Evolutionary conservation across 2,888 invertebrate species (phyloP), one percentile per base, ranked within the genome.

Genomic region (Pomacea canaliculata): DNA sequence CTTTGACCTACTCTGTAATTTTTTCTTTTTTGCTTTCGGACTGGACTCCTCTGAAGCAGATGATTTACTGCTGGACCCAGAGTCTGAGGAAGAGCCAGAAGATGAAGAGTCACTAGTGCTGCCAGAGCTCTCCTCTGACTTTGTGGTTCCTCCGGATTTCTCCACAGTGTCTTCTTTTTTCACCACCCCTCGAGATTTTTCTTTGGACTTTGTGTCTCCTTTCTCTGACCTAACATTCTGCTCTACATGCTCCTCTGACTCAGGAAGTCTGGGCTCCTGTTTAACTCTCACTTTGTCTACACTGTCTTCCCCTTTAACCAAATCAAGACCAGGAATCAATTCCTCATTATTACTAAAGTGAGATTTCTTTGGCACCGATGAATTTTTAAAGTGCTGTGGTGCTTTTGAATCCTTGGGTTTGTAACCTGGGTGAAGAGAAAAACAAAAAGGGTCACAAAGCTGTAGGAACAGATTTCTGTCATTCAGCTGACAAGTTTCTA

Each of bases 311-410:
- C 78, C 59, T 59, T 70, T 71, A 77, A 79, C 46, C 18, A 81
- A 69, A 78, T 86, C 86, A 72, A 86, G 76, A 46, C 86, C 86
- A 56, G 87, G 85, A 71, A 85, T 85, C 76, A 78, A 79, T 65
- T 80, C 78, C 70, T 83, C 83, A 76, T 79, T 81, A 68, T 83
- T 85, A 73, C 83, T 77, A 78, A 86, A 86, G 59, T 83, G 84
- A 70, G 83, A 83, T 70, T 80, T 82, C 51, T 77, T 77, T 78
- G 82, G 80, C 51, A 13, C 12, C 7, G 51, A 16, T 56, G 51
- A 56, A 56, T 10, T 16, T 56, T 56, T 56, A 13, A 56, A 56
- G 12, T 56, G 51, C 51, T 46, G 27, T 68, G 46, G 16, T 48
- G 46, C 18, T 46, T 37, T 46, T 51, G 74, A 66, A 49, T 78